Percentiles rank a stretch among this genome's conserved stretches.
phyloP scores from a whole-genome alignment of 35 echinoderm and acorn worm genomes.

The Ophioderma brevispina region DNA sequence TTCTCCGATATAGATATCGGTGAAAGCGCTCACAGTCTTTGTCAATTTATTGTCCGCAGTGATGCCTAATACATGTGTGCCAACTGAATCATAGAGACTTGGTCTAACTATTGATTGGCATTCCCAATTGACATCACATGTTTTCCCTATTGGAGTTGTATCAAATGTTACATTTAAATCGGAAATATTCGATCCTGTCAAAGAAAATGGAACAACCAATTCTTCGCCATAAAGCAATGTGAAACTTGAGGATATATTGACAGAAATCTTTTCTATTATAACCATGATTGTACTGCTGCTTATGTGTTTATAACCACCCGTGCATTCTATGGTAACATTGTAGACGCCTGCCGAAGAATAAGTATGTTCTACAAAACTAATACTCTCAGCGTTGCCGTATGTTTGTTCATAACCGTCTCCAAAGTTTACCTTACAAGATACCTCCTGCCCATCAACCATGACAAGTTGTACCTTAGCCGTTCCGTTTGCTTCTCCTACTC shows the following conservation, averaged over 20 bases:
- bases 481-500: not conserved
- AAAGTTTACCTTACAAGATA: not conserved
- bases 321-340: not conserved
- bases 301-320: not conserved
- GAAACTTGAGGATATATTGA: not conserved
- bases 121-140: not conserved
- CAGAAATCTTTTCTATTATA: not conserved
- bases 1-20: not conserved
- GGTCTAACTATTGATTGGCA: not conserved
- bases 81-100: not conserved
- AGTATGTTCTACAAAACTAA: not conserved
- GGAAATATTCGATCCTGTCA: conserved; percentile 12
- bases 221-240: not conserved
- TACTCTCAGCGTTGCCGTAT: not conserved
- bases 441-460: not conserved
- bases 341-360: not conserved
- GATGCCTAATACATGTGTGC: not conserved
- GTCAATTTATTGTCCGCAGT: not conserved
- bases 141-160: not conserved
- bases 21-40: not conserved
- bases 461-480: not conserved
- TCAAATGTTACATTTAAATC: not conserved
- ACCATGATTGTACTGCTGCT: not conserved
- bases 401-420: not conserved
- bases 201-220: not conserved